Conservation (phyloP, 2,113 vertebrate genomes). For the Brevimyrus niger region DNA sequence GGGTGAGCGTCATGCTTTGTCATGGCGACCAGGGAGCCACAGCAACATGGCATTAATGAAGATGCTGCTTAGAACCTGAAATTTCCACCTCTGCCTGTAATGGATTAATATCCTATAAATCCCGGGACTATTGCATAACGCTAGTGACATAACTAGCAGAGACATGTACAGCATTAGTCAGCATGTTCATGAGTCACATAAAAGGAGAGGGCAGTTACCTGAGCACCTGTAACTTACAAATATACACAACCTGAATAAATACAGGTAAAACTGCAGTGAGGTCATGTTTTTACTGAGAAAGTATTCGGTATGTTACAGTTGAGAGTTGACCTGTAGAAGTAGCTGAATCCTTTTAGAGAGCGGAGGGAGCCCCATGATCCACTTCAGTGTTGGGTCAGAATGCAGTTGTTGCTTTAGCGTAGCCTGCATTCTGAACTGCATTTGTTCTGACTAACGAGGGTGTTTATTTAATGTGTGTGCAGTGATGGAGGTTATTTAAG, state of each 20-base stretch:
- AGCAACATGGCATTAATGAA: not conserved
- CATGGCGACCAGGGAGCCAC: not conserved
- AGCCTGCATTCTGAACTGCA: not conserved
- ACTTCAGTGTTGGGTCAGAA: not conserved
- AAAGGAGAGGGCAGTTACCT: not conserved
- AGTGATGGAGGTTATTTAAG: not conserved
- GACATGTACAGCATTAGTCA: not conserved
- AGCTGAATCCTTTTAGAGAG: not conserved
- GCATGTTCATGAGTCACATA: not conserved
- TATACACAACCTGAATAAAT: not conserved
- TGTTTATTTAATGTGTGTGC: too few relatives aligned
- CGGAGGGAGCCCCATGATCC: not conserved
- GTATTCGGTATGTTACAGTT: not conserved
- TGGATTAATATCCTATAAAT: too few relatives aligned
- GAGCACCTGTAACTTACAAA: not conserved
- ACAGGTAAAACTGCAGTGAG: not conserved
- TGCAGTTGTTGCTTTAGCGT: not conserved
- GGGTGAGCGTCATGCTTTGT: not conserved
- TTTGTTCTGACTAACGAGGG: too few relatives aligned
- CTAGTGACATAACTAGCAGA: not conserved
- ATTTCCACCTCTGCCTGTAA: too few relatives aligned
- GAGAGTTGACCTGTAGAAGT: not conserved
- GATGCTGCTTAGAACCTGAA: not conserved
- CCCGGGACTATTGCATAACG: not conserved
- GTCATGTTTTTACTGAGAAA: not conserved